phyloP scores from a whole-genome alignment of 1,140 invertebrate species.

The Euura saliciscinereae region DNA sequence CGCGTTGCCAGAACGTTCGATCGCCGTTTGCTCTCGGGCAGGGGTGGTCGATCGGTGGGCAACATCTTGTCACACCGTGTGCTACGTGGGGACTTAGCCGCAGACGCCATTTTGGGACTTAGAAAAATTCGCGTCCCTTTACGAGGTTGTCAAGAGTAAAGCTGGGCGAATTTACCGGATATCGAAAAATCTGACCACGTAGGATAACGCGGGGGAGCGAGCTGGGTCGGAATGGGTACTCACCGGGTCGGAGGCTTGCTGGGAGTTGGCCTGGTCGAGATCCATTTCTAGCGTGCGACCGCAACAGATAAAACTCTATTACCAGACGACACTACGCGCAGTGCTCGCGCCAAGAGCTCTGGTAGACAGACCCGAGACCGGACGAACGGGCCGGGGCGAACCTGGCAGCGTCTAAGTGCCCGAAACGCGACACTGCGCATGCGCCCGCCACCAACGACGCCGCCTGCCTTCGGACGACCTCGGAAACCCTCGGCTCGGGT shows the following conservation, averaged over 20 bases:
- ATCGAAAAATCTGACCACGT: conserved; percentile 33
- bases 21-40: not conserved
- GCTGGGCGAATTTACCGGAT: conserved; percentile 20
- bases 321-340: conserved; percentile 21
- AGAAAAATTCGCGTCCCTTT: conserved; percentile 71
- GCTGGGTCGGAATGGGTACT: conserved; percentile 33
- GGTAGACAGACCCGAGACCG: conserved; percentile 17
- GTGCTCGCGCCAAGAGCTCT: conserved; percentile 18
- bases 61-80: conserved; percentile 34
- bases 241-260: conserved; percentile 41
- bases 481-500: not conserved
- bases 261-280: conserved; percentile 37
- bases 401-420: conserved; percentile 45
- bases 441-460: conserved; percentile 24
- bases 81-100: conserved; percentile 67
- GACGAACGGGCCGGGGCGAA: not conserved
- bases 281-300: conserved; percentile 44
- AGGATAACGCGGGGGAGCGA: not conserved
- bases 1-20: not conserved
- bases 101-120: conserved; percentile 86
- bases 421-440: conserved; percentile 40
- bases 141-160: conserved; percentile 45
- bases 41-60: not conserved
- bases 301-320: conserved; percentile 39
- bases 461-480: not conserved